These are phyloP conservation scores for Oryzias woworae DNA, from an alignment of 2,113 vertebrate genomes.

Conservation along the genomic window DNA sequence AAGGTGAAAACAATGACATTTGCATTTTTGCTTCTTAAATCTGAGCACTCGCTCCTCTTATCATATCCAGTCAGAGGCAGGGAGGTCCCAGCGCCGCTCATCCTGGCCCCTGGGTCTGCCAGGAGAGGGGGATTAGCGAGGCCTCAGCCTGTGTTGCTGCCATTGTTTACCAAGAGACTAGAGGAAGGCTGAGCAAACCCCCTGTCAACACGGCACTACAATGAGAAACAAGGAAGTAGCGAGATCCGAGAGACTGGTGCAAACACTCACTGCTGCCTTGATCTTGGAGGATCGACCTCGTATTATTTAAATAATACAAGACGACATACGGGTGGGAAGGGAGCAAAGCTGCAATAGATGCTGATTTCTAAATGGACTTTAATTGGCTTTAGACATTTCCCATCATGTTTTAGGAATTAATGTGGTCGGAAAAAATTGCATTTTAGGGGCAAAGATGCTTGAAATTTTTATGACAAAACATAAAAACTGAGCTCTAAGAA, in stretches of 20 bases:
- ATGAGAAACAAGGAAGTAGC: constrained; percentile 70
- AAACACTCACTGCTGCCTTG: constrained; percentile 61
- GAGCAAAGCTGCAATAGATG: constrained; percentile 19
- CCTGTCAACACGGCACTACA: constrained; percentile 66
- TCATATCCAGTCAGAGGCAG: constrained; percentile 69
- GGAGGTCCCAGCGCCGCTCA: constrained; percentile 54
- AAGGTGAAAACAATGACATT: too few species aligned
- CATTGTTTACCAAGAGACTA: constrained; percentile 75
- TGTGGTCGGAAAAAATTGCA: constrained; percentile 6
- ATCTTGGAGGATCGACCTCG: constrained; percentile 54
- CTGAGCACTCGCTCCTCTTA: constrained; percentile 55
- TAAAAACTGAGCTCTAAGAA: constrained; percentile 18
- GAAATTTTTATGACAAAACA: constrained; percentile 14
- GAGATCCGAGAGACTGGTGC: constrained; percentile 51
- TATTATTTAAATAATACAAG: constrained; percentile 40
- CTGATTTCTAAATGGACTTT: constrained; percentile 40
- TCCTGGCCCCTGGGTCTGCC: constrained; percentile 54
- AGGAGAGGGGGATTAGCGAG: constrained; percentile 62
- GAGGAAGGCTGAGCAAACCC: constrained; percentile 65
- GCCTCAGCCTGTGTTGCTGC: constrained; percentile 75
- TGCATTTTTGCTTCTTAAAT: constrained; percentile 58
- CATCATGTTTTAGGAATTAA: constrained; percentile 5
- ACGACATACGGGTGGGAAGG: constrained; percentile 2
- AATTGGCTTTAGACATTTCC: neutral
- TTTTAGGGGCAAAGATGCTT: constrained; percentile 1